Evolutionary conservation across 2,888 invertebrate species (phyloP), one percentile per base, ranked within the genome.

Genomic region (Eupithecia tripunctaria): DNA sequence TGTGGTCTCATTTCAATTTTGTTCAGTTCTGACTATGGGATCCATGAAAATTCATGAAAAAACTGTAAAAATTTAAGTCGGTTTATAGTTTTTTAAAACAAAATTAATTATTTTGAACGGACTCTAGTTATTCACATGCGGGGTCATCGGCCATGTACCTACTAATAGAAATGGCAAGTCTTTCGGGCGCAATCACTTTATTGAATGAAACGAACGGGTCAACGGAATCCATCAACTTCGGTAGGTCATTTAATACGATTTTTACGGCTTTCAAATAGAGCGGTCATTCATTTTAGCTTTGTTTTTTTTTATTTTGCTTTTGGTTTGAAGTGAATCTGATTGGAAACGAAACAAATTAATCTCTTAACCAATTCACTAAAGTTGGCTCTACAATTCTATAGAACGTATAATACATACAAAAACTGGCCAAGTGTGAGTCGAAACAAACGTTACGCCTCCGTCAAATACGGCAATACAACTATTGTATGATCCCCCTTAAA

Each of bases 151-250:
- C 68, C 65, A 72, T 69, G 47, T 65, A 62, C n/a, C n/a, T n/a
- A n/a, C 56, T 56, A 59, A 41, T 68, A 27, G 25, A 72, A 68
- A 68, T 63, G 21, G 67, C 27, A 67, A 47, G 60, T 68, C 64
- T 64, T 56, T 59, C 62, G 41, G 47, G 12, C 29, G 64, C 56
- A 68, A 72, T 72, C 41, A 64, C 47, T 32, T 64, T 72, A 68
- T 68, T 68, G 64, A 43, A 51, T 43, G 43, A 65, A 56, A 56
- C 68, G 67, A 56, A 56, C 68, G 67, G 62, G 36, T 59, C 67
- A 67, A 56, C 59, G 25, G 38, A 38, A 59, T 32, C 14, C 21
- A 51, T 56, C 56, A 12, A 56, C 36, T 56, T 67, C 38, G 12
- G 15, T 27, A 10, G 56, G 15, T 38, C 36, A 38, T 67, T 59